Conservation (phyloP, 2,113 vertebrate genomes). For the Corynorhinus townsendii region DNA sequence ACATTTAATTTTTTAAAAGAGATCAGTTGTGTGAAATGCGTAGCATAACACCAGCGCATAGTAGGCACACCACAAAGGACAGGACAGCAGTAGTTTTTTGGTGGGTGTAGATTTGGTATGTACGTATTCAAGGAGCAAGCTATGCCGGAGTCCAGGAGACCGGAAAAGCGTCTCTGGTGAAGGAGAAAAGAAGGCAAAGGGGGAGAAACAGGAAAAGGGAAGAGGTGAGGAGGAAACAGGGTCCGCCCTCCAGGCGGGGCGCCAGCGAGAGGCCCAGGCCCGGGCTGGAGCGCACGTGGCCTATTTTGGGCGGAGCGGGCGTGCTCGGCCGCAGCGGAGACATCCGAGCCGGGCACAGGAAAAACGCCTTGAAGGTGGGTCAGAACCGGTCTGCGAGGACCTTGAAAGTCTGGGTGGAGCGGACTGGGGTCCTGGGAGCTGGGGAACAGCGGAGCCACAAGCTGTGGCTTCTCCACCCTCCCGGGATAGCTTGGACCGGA, state of each 20-base stretch:
- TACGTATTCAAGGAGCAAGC: neutral
- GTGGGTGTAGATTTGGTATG: too few relatives aligned
- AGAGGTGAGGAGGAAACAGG: slow-evolving; percentile 35
- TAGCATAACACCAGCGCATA: too few relatives aligned
- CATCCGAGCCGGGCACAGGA: neutral
- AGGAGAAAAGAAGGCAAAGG: neutral
- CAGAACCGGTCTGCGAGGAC: neutral
- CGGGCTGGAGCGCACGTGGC: slow-evolving; percentile 54
- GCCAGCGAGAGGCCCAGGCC: slow-evolving; percentile 64
- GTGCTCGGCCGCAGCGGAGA: neutral
- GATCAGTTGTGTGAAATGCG: too few relatives aligned
- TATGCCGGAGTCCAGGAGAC: neutral
- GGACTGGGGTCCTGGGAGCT: neutral
- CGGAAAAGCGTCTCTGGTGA: neutral
- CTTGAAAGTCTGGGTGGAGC: neutral
- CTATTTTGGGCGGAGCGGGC: slow-evolving; percentile 29
- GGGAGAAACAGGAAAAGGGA: neutral
- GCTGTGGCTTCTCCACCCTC: neutral
- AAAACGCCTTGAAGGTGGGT: neutral
- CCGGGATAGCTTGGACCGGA: neutral
- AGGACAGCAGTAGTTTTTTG: too few relatives aligned
- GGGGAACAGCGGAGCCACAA: accelerated
- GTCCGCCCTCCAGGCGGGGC: slow-evolving; percentile 65
- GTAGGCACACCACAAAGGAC: too few relatives aligned
- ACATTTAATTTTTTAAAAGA: neutral